A percentile compares a stretch with the other conserved stretches of the same genome.
Conservation (phyloP, 2,888 invertebrate genomes). For the Eupithecia vulgata region DNA sequence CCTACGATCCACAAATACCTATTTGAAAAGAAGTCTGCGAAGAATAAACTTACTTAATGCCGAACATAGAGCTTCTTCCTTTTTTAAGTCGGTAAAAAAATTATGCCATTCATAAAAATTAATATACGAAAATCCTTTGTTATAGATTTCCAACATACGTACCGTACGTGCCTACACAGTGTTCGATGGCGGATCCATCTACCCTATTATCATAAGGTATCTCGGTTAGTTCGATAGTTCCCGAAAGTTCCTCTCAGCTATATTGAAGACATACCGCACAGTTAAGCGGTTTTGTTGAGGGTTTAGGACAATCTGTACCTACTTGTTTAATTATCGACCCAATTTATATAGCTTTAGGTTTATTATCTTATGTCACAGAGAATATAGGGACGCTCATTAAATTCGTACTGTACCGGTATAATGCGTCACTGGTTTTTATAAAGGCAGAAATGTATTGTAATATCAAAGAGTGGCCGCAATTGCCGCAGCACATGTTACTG, state of each 20-base stretch:
- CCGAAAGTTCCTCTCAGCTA: constrained; percentile 19
- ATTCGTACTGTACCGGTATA: not conserved
- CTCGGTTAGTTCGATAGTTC: constrained; percentile 12
- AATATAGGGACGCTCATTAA: not conserved
- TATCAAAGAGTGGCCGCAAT: not conserved
- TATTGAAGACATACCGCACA: constrained; percentile 28
- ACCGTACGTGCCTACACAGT: not conserved
- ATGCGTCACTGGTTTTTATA: not conserved
- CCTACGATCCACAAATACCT: no score
- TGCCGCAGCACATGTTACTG: constrained; percentile 29
- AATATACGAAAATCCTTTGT: not conserved
- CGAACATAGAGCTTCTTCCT: no score
- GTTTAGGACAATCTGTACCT: constrained; percentile 23
- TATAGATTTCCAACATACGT: not conserved
- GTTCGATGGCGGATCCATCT: constrained; percentile 2
- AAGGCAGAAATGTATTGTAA: not conserved
- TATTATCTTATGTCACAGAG: not conserved
- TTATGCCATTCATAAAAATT: not conserved
- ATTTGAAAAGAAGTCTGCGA: no score
- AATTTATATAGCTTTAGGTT: constrained; percentile 1
- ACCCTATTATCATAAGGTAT: constrained; percentile 7
- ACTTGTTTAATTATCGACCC: constrained; percentile 20
- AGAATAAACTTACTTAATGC: no score
- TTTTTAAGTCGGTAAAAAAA: not conserved
- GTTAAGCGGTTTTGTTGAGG: constrained; percentile 26